These are phyloP conservation scores for Pissodes strobi DNA, from an alignment of 1,140 invertebrate genomes.

Conservation along the genomic window DNA sequence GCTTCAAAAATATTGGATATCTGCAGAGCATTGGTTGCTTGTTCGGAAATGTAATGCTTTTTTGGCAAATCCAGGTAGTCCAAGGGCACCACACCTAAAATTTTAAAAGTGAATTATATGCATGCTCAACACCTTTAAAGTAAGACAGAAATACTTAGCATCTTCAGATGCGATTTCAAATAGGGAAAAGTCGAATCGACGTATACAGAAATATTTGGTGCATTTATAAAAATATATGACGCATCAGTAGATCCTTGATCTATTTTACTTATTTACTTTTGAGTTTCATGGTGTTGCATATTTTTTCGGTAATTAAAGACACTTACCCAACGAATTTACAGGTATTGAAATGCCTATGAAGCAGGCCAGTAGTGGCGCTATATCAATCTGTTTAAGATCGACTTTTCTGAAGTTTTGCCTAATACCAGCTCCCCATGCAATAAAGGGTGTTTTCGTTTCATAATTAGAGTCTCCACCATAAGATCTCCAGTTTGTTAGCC, in stretches of 20 bases:
- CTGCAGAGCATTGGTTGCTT: background rate
- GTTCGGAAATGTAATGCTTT: background rate
- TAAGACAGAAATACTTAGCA: too few relatives aligned
- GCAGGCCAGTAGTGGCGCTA: background rate
- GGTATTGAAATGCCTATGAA: background rate
- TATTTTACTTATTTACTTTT: too few relatives aligned
- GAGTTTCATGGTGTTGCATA: too few relatives aligned
- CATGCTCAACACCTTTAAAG: too few relatives aligned
- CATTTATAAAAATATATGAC: too few relatives aligned
- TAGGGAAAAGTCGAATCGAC: too few relatives aligned
- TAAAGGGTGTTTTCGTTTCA: background rate
- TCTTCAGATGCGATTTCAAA: too few relatives aligned
- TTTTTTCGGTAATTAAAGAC: too few relatives aligned
- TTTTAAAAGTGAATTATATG: too few relatives aligned
- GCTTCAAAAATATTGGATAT: background rate
- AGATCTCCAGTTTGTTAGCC: background rate
- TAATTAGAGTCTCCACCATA: background rate
- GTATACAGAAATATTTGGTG: too few relatives aligned
- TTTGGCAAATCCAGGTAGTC: background rate
- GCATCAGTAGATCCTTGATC: too few relatives aligned
- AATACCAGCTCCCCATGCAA: constrained; percentile 3
- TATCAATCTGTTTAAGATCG: constrained; percentile 1
- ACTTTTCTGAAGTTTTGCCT: background rate
- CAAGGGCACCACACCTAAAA: background rate
- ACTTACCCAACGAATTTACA: background rate